phyloP scores from a whole-genome alignment of 1,140 invertebrate species.

The Thrips palmi region DNA sequence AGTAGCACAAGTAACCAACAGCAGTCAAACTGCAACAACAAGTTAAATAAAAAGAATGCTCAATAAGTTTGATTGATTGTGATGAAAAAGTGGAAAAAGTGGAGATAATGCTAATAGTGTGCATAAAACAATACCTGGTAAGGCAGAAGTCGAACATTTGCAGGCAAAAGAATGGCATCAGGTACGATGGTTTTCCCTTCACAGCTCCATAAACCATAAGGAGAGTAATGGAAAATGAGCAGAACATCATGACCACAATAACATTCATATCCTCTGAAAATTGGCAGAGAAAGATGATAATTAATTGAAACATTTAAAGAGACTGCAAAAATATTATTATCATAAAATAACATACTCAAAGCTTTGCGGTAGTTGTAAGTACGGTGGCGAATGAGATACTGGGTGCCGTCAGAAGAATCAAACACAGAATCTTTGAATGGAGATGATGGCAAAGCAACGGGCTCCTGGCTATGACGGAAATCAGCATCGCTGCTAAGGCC shows the following conservation, averaged over 20 bases:
- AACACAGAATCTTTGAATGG: background rate
- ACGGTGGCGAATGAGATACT: slow-evolving; percentile 3
- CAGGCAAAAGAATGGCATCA: slow-evolving; percentile 75
- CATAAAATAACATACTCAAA: slow-evolving; percentile 3
- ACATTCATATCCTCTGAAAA: slow-evolving; percentile 59
- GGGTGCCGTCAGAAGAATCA: background rate
- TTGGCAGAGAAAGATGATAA: slow-evolving; percentile 15
- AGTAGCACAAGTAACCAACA: slow-evolving; percentile 65
- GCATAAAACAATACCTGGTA: slow-evolving; percentile 41
- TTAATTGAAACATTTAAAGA: slow-evolving; percentile 6
- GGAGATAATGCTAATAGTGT: slow-evolving; percentile 1
- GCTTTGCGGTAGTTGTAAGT: slow-evolving; percentile 12
- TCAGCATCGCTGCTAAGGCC: slow-evolving; percentile 2
- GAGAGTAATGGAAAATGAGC: slow-evolving; percentile 56
- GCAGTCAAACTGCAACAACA: slow-evolving; percentile 44
- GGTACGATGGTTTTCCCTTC: slow-evolving; percentile 56
- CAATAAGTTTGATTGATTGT: background rate
- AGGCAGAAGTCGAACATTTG: slow-evolving; percentile 79
- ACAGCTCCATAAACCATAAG: slow-evolving; percentile 67
- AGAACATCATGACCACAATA: slow-evolving; percentile 54
- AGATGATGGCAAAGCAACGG: background rate
- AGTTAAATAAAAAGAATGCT: slow-evolving; percentile 2
- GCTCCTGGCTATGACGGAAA: slow-evolving; percentile 1
- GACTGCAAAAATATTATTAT: background rate
- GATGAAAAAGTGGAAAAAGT: background rate